Evolutionary conservation across 2,113 vertebrate species (phyloP).

Genomic region (Siniperca chuatsi): DNA sequence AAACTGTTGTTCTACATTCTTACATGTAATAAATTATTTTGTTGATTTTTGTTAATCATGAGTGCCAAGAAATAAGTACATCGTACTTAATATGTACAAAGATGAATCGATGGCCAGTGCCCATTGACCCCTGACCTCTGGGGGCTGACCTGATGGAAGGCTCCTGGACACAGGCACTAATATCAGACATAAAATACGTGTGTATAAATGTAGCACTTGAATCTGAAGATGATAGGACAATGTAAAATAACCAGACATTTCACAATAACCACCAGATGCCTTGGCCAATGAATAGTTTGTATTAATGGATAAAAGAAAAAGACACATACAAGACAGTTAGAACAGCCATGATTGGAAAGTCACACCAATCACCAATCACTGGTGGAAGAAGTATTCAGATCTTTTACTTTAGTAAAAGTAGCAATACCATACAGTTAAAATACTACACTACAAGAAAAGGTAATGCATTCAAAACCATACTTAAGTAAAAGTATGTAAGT

Average conservation of each 20-base stretch:
- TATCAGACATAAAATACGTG: not conserved
- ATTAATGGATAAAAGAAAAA: not conserved
- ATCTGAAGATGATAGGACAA: not conserved
- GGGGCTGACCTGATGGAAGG: not conserved
- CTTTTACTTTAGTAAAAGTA: too few relatives aligned
- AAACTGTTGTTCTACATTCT: not conserved
- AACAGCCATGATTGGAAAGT: not conserved
- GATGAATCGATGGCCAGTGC: not conserved
- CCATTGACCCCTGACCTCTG: not conserved
- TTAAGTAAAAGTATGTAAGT: too few relatives aligned
- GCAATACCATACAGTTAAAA: not conserved
- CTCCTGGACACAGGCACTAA: not conserved
- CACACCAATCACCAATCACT: too few relatives aligned
- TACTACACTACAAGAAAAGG: too few relatives aligned
- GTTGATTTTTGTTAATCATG: not conserved
- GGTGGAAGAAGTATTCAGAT: too few relatives aligned
- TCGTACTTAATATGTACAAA: not conserved
- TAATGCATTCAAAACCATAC: too few relatives aligned
- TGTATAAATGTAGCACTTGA: not conserved
- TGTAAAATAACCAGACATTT: not conserved
- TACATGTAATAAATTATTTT: not conserved
- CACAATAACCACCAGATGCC: not conserved
- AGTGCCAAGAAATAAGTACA: not conserved
- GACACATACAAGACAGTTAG: not conserved
- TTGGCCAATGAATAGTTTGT: not conserved